Percentiles rank a stretch among this genome's conserved stretches.
Conservation (phyloP, 2,797 vertebrate genomes). For the Sphenopsis melanotis region DNA sequence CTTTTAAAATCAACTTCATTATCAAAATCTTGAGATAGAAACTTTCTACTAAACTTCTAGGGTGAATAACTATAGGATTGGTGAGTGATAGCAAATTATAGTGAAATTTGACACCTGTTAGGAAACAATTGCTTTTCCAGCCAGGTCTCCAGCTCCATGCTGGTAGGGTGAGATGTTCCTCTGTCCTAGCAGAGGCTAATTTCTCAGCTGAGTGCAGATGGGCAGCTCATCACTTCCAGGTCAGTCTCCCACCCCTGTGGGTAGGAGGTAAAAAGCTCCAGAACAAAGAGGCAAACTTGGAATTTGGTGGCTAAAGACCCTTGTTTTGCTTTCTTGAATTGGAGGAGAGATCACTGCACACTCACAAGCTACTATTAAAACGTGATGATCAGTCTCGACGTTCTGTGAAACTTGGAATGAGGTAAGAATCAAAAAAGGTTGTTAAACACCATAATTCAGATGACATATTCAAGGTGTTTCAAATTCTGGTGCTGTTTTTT, state of each 20-base stretch:
- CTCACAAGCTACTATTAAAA: neutral
- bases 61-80: neutral
- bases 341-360: neutral
- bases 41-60: neutral
- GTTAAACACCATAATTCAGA: neutral
- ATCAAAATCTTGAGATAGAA: neutral
- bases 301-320: neutral
- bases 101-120: neutral
- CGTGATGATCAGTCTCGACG: neutral
- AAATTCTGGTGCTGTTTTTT: neutral
- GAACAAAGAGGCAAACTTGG: neutral
- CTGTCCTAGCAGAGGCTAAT: neutral
- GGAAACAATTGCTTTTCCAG: neutral
- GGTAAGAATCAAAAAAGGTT: neutral
- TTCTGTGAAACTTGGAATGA: neutral
- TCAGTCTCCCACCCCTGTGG: neutral
- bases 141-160: neutral
- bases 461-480: neutral
- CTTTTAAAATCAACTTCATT: neutral
- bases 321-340: neutral
- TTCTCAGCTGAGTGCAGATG: neutral
- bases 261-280: neutral
- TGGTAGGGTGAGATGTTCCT: neutral
- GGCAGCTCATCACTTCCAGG: neutral
- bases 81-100: neutral